phyloP scores from a whole-genome alignment of 2,888 invertebrate genomes.

The Ophraella communa region DNA sequence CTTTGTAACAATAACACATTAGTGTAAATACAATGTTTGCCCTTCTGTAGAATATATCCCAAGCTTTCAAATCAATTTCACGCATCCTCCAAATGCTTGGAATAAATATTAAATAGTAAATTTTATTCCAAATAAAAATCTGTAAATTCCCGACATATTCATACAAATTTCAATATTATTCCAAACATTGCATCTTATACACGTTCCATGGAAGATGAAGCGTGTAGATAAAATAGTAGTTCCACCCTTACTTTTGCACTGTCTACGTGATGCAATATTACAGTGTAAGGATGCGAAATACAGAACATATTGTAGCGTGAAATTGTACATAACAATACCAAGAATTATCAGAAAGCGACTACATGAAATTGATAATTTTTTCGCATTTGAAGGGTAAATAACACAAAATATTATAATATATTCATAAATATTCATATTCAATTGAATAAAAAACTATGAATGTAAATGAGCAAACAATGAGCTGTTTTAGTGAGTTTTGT shows the following conservation, averaged over 20 bases:
- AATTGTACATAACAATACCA: background rate
- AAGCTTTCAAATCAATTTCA: slow-evolving; percentile 7
- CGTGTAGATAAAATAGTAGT: slow-evolving; percentile 23
- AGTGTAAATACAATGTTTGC: no score
- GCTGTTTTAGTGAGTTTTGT: no score
- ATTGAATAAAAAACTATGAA: no score
- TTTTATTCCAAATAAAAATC: slow-evolving; percentile 32
- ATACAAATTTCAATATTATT: slow-evolving; percentile 39
- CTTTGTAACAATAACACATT: no score
- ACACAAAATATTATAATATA: no score
- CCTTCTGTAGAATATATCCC: no score
- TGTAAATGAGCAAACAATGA: no score
- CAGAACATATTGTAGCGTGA: background rate
- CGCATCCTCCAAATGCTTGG: background rate
- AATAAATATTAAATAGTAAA: slow-evolving; percentile 22
- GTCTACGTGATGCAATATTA: background rate
- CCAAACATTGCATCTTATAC: slow-evolving; percentile 30
- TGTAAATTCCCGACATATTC: slow-evolving; percentile 29
- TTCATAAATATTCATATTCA: no score
- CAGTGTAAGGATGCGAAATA: background rate
- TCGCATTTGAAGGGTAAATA: no score
- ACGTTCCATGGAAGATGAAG: slow-evolving; percentile 22
- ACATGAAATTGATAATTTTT: no score
- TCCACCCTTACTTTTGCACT: background rate
- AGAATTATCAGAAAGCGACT: no score